Evolutionary conservation across 2,113 vertebrate genomes (phyloP).

Genomic region (Monarcha castaneiventris): DNA sequence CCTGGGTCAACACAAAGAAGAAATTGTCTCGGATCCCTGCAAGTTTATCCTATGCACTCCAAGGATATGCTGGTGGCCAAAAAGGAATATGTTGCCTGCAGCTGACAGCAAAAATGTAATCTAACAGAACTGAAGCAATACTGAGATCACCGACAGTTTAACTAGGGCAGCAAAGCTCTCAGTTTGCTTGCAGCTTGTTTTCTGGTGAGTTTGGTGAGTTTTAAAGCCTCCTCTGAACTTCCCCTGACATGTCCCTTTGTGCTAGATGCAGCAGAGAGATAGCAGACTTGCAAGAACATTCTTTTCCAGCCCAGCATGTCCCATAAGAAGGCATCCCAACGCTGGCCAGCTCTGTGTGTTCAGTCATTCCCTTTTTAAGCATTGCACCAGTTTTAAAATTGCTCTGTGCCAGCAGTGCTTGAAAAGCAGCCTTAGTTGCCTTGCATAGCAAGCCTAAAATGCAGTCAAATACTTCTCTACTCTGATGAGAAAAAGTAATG

Average conservation of each 20-base stretch:
- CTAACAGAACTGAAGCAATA: neutral
- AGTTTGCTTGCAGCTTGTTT: neutral
- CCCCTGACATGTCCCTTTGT: neutral
- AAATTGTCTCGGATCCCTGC: neutral
- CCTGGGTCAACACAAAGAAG: neutral
- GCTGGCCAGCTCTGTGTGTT: neutral
- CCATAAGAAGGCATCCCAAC: neutral
- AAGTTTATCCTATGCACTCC: neutral
- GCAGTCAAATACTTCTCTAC: neutral
- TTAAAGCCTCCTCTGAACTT: neutral
- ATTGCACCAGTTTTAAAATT: neutral
- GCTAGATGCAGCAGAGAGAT: neutral
- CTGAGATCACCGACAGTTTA: neutral
- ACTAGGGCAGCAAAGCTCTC: neutral
- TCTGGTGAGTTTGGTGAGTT: neutral
- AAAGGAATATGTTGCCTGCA: neutral
- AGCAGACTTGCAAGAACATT: neutral
- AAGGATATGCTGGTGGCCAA: neutral
- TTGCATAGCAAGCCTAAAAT: neutral
- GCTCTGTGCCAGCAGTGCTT: neutral
- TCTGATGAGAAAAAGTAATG: neutral
- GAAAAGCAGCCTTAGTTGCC: neutral
- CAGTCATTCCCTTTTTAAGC: conserved; percentile 39
- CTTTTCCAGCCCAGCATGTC: neutral
- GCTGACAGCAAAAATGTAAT: neutral